Evolutionary conservation across 2,113 vertebrate genomes (phyloP), one percentile per base, ranked within the genome.

Genomic region (Phalacrocorax carbo): DNA sequence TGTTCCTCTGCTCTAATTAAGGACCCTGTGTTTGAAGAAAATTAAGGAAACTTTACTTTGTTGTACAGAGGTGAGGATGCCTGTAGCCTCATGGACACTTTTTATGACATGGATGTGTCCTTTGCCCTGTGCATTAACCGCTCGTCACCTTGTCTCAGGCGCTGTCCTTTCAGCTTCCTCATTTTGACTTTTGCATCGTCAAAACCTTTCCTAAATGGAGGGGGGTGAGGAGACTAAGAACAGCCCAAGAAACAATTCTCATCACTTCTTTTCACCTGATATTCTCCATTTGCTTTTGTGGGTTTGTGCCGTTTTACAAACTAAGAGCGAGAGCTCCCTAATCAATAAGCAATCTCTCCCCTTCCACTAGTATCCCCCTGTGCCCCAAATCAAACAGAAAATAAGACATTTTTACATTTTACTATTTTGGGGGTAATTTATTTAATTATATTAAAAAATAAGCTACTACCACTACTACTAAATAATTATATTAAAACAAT

Each of bases 191-290:
- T 30, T 77, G 20, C 21, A 5, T 55, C 80, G 20, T 51, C 46
- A 48, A n/a, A 77, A 38, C 44, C 34, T 64, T 68, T 58, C 13
- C 13, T 42, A 81, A 64, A 69, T 8, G 15, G 13, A 46, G 15
- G 1, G 0, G 15, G 2, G 1, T 5, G 4, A 51, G 7, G 8
- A n/a, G 25, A 40, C 29, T 15, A 27, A 40, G 19, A 44, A 73
- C 15, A 77, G 21, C 11, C 73, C 48, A 19, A 58, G 38, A 69
- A 65, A 29, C 27, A 26, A 9, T 26, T 36, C 30, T 55, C 19
- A 38, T 13, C 26, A 8, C 40, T 81, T 61, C n/a, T 61, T 23
- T 11, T 81, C 48, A 60, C 5, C 20, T 36, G 4, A 9, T 7
- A 23, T 20, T 48, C 25, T 79, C 32, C 15, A 10, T 66, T 76